phyloP scores from a whole-genome alignment of 2,113 vertebrate genomes.

The Pelusios castaneus region DNA sequence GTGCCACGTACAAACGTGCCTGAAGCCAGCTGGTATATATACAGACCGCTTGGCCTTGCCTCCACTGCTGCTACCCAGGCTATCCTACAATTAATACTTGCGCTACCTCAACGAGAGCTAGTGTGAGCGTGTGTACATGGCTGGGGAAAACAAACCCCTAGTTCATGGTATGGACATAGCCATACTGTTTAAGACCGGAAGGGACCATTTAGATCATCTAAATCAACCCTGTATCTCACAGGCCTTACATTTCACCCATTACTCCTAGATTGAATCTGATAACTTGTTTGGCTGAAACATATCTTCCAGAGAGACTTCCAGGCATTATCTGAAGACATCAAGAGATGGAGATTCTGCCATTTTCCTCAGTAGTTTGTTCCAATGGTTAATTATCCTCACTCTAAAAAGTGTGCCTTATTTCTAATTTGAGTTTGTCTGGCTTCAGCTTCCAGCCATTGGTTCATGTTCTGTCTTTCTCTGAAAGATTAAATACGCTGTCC shows the following conservation, averaged over 20 bases:
- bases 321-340: neutral
- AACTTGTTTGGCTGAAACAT: rapidly evolving
- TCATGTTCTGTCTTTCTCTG: neutral
- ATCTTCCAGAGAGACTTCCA: rapidly evolving
- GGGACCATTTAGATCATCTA: too few species aligned
- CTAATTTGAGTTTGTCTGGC: neutral
- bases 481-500: neutral
- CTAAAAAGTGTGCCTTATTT: neutral
- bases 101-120: too few species aligned
- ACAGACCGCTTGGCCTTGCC: too few species aligned
- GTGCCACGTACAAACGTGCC: too few species aligned
- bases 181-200: too few species aligned
- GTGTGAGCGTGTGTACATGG: too few species aligned
- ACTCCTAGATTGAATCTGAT: neutral
- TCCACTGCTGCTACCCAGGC: too few species aligned
- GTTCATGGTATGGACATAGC: too few species aligned
- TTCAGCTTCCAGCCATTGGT: neutral
- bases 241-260: neutral
- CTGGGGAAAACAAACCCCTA: rapidly evolving
- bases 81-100: too few species aligned
- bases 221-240: too few species aligned
- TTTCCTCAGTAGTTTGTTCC: neutral
- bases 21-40: too few species aligned
- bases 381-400: neutral
- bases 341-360: neutral